Base-by-base conservation (phyloP, 2,113 vertebrate genomes). In the Cygnus buccinator region DNA sequence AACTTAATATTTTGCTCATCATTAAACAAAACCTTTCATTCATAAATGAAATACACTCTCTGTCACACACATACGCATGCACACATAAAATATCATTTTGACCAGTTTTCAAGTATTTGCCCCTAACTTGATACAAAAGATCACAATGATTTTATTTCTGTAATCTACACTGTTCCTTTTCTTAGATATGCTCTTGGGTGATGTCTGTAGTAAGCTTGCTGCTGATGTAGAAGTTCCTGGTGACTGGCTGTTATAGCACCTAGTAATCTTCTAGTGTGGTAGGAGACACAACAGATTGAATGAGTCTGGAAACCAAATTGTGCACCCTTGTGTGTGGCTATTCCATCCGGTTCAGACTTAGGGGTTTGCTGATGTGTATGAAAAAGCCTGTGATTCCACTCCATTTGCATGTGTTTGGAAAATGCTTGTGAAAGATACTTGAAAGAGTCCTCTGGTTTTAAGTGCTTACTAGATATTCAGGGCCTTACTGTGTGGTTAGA, bases 351-450 rank as follows among this genome's bases (percentile, higher is more conserved):
- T 16, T 19, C 25, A 26, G 46, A 1, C 4, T 26, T 10, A 4
- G 33, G 52, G 63, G 7, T 13, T 75, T 8, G 3, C 7, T 77
- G 13, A 14, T 21, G 14, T 41, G 31, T 25, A 3, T 68, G 58
- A 57, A 16, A n/a, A 75, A 72, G 6, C 8, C 33, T 14, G 9
- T 8, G 31, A 7, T n/a, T 3, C 8, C 5, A 2, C 55, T 46
- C 3, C 1, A 7, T 39, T 11, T 65, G 13, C 16, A 5, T 0
- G 0, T 29, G 19, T 78, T 72, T 50, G 54, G n/a, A 15, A 65
- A 58, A 26, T 6, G 6, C 14, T 25, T 13, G 5, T 54, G 29
- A 70, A 46, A 73, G 58, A 8, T 33, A 55, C 20, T 29, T 31
- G 31, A 3, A 8, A 0, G 13, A 23, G 44, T 43, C 10, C 20